phyloP scores from a whole-genome alignment of 2,113 vertebrate species.

The Zapornia atra region DNA sequence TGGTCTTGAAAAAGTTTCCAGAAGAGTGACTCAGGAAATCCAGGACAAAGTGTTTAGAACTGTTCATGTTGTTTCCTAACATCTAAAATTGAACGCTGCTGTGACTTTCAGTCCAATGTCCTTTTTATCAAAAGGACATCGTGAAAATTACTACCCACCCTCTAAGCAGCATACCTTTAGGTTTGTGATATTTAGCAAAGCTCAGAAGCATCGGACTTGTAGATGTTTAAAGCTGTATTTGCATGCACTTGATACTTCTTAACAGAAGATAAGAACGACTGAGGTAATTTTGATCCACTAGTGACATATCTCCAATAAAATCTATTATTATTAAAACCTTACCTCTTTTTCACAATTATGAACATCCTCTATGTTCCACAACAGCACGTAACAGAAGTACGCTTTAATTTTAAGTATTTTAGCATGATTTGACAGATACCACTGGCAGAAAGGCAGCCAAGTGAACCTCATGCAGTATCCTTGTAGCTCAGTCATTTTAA shows the following conservation, averaged over 20 bases:
- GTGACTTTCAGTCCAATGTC: neutral
- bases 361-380: neutral
- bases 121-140: neutral
- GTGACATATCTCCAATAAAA: neutral
- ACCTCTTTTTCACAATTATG: neutral
- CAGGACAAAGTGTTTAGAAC: neutral
- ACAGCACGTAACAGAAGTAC: rapidly evolving
- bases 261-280: neutral
- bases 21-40: neutral
- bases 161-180: neutral
- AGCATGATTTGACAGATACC: neutral
- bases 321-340: neutral
- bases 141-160: neutral
- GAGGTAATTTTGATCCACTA: neutral
- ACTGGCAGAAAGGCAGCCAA: neutral
- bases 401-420: neutral
- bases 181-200: neutral
- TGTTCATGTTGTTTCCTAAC: neutral
- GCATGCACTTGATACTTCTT: neutral
- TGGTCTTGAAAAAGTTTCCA: neutral
- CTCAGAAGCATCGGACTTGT: neutral
- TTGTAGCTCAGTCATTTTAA: neutral
- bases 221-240: neutral
- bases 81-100: neutral
- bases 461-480: neutral